phyloP scores from a whole-genome alignment of 1,140 invertebrate species.

The Oreohelix idahoensis region DNA sequence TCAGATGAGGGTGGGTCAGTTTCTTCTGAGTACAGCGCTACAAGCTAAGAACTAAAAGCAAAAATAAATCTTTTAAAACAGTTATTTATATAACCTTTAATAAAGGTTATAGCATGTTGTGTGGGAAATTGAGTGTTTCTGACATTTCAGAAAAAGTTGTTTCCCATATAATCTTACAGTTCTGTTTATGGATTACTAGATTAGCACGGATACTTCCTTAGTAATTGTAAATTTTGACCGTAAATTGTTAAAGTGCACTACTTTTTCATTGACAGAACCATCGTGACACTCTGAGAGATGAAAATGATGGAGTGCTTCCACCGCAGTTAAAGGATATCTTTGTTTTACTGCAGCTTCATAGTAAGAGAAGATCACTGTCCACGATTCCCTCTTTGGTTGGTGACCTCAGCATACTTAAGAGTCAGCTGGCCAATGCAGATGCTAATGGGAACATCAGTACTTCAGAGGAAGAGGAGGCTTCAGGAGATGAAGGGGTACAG shows the following conservation, averaged over 20 bases:
- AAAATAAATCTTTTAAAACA: too few relatives aligned
- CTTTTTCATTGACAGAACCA: constrained; percentile 16
- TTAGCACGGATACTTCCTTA: too few relatives aligned
- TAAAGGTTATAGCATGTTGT: too few relatives aligned
- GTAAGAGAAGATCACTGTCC: constrained; percentile 30
- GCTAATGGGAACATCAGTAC: constrained; percentile 21
- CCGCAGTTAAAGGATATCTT: constrained; percentile 31
- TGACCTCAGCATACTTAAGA: constrained; percentile 18
- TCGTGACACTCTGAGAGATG: constrained; percentile 27
- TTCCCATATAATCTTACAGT: too few relatives aligned
- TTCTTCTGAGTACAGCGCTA: too few relatives aligned
- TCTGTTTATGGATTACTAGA: too few relatives aligned
- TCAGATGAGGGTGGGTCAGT: too few relatives aligned
- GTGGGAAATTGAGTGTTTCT: too few relatives aligned
- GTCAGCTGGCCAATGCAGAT: background rate
- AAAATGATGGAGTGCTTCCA: constrained; percentile 39
- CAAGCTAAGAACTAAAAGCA: too few relatives aligned
- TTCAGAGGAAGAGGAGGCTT: constrained; percentile 17
- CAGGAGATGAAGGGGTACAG: background rate
- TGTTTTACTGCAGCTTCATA: constrained; percentile 33
- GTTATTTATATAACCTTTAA: too few relatives aligned
- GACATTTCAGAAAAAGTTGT: too few relatives aligned
- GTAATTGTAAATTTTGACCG: too few relatives aligned
- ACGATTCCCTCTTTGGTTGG: constrained; percentile 21
- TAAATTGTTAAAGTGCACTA: background rate